Base-by-base conservation (phyloP, 1,140 invertebrate genomes). In the Drosophila nebulosa region DNA sequence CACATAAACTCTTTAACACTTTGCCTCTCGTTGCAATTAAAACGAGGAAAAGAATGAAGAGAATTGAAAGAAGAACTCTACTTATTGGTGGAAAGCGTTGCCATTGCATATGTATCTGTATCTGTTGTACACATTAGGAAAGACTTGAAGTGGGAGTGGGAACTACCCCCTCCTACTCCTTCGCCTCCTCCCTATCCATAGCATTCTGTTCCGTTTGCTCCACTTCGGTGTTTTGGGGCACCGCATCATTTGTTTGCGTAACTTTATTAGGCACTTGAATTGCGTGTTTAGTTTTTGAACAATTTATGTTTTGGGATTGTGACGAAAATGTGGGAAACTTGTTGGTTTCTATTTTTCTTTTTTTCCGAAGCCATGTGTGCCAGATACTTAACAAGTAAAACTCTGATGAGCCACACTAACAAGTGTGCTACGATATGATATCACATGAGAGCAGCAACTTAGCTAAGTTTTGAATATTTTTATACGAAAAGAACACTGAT, bases 1-100 rank as follows among this genome's bases (percentile, higher is more conserved):
- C 86, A 90, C 88, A 90, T 90, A 90, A 90, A 90, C 86, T 90
- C 81, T 90, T 90, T 90, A 90, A 90, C 88, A 90, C 88, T 90
- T 86, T 81, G 77, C 75, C 75, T 85, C 81, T 78, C 70, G 74
- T 74, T 86, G 88, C 88, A 90, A 90, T 90, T 90, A 90, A 90
- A 78, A 78, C 26, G 18, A 66, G 5, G 7, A 46, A 10, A 46
- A 46, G 12, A 32, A 30, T 30, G 27, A 30, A 30, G 27, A 42
- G 36, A 42, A 21, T 21, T 46, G 51, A 63, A 61, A 46, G 56
- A 67, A 68, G 55, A 69, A 59, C 68, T 88, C 81, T 78, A 85
- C 81, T 88, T 85, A 85, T 85, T 85, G 81, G 79, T 79, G 81
- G 64, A 84, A 81, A 86, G 64, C 74, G 78, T 67, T 57, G 80